These are phyloP conservation scores for Heteromyza rotundicornis DNA, from an alignment of 2,888 invertebrate species.

Conservation along the genomic window DNA sequence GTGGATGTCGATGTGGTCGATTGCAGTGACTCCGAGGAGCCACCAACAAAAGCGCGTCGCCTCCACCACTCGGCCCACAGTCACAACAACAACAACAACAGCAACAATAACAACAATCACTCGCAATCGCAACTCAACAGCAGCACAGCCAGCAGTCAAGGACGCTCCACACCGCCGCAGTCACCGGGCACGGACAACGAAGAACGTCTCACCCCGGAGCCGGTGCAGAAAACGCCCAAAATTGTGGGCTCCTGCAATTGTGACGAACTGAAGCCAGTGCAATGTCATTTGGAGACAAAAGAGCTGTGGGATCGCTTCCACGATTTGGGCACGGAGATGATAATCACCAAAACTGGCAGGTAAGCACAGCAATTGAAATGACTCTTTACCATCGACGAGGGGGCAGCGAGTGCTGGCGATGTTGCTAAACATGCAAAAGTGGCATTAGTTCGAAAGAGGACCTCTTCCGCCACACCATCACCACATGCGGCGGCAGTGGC, in stretches of 20 bases:
- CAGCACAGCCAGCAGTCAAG: slow-evolving; percentile 50
- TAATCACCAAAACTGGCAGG: slow-evolving; percentile 97
- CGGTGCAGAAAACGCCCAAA: slow-evolving; percentile 64
- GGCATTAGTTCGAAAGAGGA: slow-evolving; percentile 36
- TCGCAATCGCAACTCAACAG: slow-evolving; percentile 22
- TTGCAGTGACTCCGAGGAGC: slow-evolving; percentile 71
- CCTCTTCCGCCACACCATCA: slow-evolving; percentile 17
- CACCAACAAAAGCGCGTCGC: slow-evolving; percentile 53
- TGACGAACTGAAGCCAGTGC: slow-evolving; percentile 82
- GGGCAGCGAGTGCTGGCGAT: slow-evolving; percentile 10
- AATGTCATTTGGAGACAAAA: slow-evolving; percentile 92
- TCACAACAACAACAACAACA: slow-evolving; percentile 30
- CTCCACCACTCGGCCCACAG: slow-evolving; percentile 33
- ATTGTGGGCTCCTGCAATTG: slow-evolving; percentile 76
- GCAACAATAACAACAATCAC: slow-evolving; percentile 34
- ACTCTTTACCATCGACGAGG: background rate
- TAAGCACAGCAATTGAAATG: slow-evolving; percentile 59
- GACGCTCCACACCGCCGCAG: slow-evolving; percentile 61
- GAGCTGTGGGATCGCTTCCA: slow-evolving; percentile 97
- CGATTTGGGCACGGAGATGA: slow-evolving; percentile 94
- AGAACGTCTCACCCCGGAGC: slow-evolving; percentile 60
- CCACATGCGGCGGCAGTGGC: slow-evolving; percentile 22
- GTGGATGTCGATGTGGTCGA: slow-evolving; percentile 75
- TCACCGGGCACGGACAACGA: slow-evolving; percentile 61
- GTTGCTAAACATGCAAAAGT: slow-evolving; percentile 37